phyloP scores from a whole-genome alignment of 2,797 vertebrate genomes.

The Neoniphon sammara region DNA sequence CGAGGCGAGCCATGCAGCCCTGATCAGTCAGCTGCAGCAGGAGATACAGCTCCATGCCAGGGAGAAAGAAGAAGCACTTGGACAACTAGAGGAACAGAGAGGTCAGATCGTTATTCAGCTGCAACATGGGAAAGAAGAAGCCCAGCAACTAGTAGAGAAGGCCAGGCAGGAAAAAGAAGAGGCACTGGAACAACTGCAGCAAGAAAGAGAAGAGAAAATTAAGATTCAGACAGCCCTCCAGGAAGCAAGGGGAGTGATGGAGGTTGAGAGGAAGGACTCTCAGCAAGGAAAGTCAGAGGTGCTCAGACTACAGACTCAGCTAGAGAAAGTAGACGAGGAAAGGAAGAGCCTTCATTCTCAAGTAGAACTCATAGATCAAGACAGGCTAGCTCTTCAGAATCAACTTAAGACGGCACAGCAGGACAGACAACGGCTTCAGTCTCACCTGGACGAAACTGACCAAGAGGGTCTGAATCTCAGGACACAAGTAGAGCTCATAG shows the following conservation, averaged over 20 bases:
- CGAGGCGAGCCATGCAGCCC: slow-evolving; percentile 68
- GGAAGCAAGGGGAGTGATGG: slow-evolving; percentile 65
- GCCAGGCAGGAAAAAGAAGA: slow-evolving; percentile 71
- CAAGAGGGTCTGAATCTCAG: slow-evolving; percentile 48
- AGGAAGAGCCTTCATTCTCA: slow-evolving; percentile 68
- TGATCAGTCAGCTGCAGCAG: slow-evolving; percentile 74
- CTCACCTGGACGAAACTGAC: slow-evolving; percentile 50
- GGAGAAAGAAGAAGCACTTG: slow-evolving; percentile 74
- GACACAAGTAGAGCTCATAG: slow-evolving; percentile 47
- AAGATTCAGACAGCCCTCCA: slow-evolving; percentile 73
- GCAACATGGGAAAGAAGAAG: slow-evolving; percentile 59
- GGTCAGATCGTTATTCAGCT: slow-evolving; percentile 70
- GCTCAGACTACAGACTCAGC: slow-evolving; percentile 56
- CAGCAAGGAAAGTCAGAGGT: slow-evolving; percentile 59
- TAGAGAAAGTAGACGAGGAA: slow-evolving; percentile 50
- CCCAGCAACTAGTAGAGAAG: slow-evolving; percentile 68
- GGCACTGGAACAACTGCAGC: slow-evolving; percentile 65
- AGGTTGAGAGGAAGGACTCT: slow-evolving; percentile 54
- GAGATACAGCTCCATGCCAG: slow-evolving; percentile 78
- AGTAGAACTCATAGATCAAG: slow-evolving; percentile 67
- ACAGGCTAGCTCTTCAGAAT: slow-evolving; percentile 60
- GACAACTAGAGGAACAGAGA: slow-evolving; percentile 75
- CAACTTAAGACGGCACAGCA: slow-evolving; percentile 69
- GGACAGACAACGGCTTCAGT: slow-evolving; percentile 52
- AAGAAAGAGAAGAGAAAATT: slow-evolving; percentile 75